phyloP scores from a whole-genome alignment of 2,888 invertebrate species.

The Osmoderma eremita region DNA sequence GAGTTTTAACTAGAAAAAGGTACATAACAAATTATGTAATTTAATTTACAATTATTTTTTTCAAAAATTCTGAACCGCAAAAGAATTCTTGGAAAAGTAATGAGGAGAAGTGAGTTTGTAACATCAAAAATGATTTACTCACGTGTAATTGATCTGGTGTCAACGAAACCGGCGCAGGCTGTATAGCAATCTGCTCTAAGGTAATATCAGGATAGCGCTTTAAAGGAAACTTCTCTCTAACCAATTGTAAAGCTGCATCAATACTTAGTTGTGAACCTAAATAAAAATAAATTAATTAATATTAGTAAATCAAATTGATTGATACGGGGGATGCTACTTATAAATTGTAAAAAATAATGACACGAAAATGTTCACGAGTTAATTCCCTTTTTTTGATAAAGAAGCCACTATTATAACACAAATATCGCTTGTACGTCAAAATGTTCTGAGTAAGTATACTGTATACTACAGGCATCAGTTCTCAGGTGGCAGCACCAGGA shows the following conservation, averaged over 20 bases:
- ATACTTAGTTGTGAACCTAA: conserved; percentile 81
- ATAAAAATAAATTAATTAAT: conserved; percentile 42
- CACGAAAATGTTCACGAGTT: too few relatives aligned
- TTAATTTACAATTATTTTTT: conserved; percentile 6
- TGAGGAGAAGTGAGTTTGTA: background rate
- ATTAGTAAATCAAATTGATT: background rate
- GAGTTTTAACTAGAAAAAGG: conserved; percentile 75
- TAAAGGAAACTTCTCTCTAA: conserved; percentile 85
- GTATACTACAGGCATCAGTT: too few relatives aligned
- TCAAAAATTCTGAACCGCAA: background rate
- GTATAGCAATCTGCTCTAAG: conserved; percentile 69
- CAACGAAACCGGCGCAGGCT: conserved; percentile 58
- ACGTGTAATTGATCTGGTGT: conserved; percentile 59
- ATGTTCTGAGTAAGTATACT: too few relatives aligned
- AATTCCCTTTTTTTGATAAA: too few relatives aligned
- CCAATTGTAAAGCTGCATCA: conserved; percentile 82
- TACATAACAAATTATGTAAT: conserved; percentile 46
- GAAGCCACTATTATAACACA: too few relatives aligned
- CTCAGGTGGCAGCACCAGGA: too few relatives aligned
- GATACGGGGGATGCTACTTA: too few relatives aligned
- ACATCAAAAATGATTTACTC: conserved; percentile 49
- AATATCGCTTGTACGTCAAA: too few relatives aligned
- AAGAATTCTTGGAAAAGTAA: too few relatives aligned
- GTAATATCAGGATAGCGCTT: conserved; percentile 84
- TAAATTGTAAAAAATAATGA: too few relatives aligned